These are phyloP conservation scores for Galaxea fascicularis DNA, from an alignment of 92 coral and sea anemone genomes.

Conservation along the genomic window DNA sequence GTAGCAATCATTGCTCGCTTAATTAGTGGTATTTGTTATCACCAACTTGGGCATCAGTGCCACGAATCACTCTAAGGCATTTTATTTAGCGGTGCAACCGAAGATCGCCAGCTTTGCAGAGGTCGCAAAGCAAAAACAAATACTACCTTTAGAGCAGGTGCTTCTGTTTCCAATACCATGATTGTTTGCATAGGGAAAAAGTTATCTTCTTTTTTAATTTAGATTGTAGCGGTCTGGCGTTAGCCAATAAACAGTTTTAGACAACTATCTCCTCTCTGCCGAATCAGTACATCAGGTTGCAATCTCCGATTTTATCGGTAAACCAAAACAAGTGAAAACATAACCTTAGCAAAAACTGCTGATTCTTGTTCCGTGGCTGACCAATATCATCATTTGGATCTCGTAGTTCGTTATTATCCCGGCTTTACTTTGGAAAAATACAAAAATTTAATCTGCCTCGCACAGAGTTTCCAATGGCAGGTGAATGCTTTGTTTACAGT, in stretches of 20 bases:
- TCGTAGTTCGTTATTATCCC: neutral
- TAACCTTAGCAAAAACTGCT: neutral
- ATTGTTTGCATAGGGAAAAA: neutral
- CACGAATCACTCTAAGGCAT: no score
- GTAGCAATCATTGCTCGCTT: no score
- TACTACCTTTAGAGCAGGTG: neutral
- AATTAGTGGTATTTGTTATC: no score
- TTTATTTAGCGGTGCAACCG: no score
- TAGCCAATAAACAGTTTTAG: neutral
- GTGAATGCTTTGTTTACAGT: no score
- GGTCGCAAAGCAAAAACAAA: neutral
- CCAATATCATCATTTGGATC: neutral
- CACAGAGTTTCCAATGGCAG: no score
- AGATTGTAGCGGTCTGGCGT: neutral
- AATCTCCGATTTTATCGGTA: constrained; percentile 7
- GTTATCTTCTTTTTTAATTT: neutral
- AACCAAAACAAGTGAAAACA: neutral
- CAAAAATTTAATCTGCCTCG: neutral
- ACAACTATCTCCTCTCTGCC: neutral
- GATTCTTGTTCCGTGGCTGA: neutral
- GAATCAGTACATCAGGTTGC: neutral
- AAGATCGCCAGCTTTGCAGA: no score
- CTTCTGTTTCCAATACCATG: neutral
- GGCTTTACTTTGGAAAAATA: neutral
- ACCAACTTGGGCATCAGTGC: no score